Conservation (phyloP, 2,113 vertebrate species). For the Egretta garzetta region DNA sequence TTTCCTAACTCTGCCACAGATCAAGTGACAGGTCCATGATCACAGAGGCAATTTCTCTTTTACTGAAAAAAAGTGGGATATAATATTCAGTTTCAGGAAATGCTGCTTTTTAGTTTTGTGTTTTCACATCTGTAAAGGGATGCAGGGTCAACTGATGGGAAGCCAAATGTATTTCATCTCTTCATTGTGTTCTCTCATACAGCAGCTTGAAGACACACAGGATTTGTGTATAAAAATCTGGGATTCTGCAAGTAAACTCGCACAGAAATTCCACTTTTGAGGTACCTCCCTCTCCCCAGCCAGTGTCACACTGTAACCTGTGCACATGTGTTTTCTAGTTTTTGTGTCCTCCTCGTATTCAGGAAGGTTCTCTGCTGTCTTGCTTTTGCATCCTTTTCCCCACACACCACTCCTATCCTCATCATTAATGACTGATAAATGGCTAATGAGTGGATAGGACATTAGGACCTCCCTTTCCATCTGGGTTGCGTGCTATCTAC, state of each 20-base stretch:
- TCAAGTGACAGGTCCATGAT: neutral
- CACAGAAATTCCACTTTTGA: neutral
- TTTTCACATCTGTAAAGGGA: neutral
- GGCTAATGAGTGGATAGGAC: slow-evolving; percentile 46
- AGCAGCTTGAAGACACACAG: neutral
- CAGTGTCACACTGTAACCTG: neutral
- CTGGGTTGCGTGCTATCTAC: slow-evolving; percentile 52
- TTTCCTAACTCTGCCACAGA: neutral
- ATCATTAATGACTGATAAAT: slow-evolving; percentile 50
- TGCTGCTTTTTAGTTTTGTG: neutral
- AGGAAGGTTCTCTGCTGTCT: neutral
- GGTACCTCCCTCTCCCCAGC: neutral
- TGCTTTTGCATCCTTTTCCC: neutral
- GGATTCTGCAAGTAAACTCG: neutral
- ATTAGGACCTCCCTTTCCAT: slow-evolving; percentile 61
- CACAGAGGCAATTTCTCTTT: neutral
- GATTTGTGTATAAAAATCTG: neutral
- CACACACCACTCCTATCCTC: neutral
- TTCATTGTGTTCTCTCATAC: neutral
- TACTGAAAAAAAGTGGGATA: neutral
- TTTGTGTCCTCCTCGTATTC: neutral
- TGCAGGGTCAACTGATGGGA: neutral
- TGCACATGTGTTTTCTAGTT: neutral
- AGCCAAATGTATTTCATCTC: neutral
- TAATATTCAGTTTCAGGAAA: neutral